Evolutionary conservation across 2,888 invertebrate species (phyloP).

Genomic region (Aspidiotus rigidus): DNA sequence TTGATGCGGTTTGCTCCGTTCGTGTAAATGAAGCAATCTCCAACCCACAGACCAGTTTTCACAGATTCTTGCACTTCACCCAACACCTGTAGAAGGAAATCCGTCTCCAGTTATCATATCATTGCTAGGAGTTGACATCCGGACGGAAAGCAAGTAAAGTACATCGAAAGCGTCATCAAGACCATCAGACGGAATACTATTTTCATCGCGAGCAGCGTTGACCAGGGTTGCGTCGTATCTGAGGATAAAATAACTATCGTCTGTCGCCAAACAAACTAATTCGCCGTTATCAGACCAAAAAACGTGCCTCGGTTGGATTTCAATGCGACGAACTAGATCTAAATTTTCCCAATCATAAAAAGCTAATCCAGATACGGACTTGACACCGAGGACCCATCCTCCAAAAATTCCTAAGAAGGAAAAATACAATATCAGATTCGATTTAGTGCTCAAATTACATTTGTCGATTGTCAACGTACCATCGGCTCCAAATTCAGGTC

Average conservation of each 20-base stretch:
- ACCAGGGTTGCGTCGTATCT: slow-evolving; percentile 78
- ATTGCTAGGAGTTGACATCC: neutral
- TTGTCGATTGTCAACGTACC: slow-evolving; percentile 48
- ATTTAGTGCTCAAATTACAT: neutral
- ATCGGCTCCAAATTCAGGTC: slow-evolving; percentile 94
- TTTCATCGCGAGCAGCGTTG: slow-evolving; percentile 63
- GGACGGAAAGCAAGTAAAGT: slow-evolving; percentile 21
- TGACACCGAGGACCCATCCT: slow-evolving; percentile 80
- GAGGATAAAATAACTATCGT: slow-evolving; percentile 89
- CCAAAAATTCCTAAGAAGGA: slow-evolving; percentile 67
- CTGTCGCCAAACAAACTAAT: slow-evolving; percentile 85
- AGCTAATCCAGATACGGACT: slow-evolving; percentile 80
- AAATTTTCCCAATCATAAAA: slow-evolving; percentile 97
- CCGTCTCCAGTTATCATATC: neutral
- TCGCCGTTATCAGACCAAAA: slow-evolving; percentile 96
- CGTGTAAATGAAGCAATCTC: slow-evolving; percentile 99
- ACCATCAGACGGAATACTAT: slow-evolving; percentile 55
- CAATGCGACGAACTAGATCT: slow-evolving; percentile 86
- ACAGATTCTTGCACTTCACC: slow-evolving; percentile 85
- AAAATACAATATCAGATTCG: slow-evolving; percentile 8
- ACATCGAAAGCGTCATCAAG: slow-evolving; percentile 95
- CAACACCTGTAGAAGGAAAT: slow-evolving; percentile 53
- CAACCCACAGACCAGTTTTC: slow-evolving; percentile 93
- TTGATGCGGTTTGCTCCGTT: slow-evolving; percentile 94
- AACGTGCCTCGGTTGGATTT: slow-evolving; percentile 86